Conservation (phyloP, 2,113 vertebrate species). For the Anolis carolinensis region DNA sequence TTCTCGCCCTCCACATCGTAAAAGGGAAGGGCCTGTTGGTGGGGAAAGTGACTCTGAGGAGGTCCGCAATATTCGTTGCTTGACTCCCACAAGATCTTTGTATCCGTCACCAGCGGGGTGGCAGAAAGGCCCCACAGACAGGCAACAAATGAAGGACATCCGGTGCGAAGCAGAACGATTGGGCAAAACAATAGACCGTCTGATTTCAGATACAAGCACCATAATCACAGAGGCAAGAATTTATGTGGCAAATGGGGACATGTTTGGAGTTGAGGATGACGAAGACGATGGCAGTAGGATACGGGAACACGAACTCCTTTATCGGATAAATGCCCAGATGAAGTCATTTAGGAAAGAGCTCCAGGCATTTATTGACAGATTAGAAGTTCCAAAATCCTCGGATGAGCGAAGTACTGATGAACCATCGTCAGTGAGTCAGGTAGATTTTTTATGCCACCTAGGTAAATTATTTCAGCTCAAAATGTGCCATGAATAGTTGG, state of each 20-base stretch:
- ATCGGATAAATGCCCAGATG: constrained; percentile 98
- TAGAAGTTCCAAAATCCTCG: constrained; percentile 92
- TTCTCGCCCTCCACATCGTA: constrained; percentile 92
- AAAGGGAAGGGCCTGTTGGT: constrained; percentile 93
- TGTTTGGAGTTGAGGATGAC: constrained; percentile 92
- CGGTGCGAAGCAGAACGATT: constrained; percentile 94
- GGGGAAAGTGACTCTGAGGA: constrained; percentile 97
- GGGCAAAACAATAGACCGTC: constrained; percentile 93
- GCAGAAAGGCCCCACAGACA: constrained; percentile 92
- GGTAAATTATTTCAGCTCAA: constrained; percentile 57
- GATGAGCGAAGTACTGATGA: constrained; percentile 90
- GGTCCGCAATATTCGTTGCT: constrained; percentile 94
- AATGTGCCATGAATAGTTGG: background rate
- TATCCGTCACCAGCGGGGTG: constrained; percentile 85
- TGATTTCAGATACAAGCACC: constrained; percentile 96
- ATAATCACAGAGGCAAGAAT: constrained; percentile 96
- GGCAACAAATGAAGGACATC: constrained; percentile 98
- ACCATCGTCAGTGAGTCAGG: constrained; percentile 96
- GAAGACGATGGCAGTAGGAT: constrained; percentile 95
- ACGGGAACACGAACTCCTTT: constrained; percentile 95
- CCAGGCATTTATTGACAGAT: constrained; percentile 95
- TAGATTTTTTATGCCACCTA: constrained; percentile 78
- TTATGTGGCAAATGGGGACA: constrained; percentile 93
- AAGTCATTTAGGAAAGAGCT: constrained; percentile 97
- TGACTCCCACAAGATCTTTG: constrained; percentile 92